A percentile compares a stretch with the other conserved stretches of the same genome.
phyloP scores from a whole-genome alignment of 1,140 invertebrate genomes.

The Sweltsa coloradensis region DNA sequence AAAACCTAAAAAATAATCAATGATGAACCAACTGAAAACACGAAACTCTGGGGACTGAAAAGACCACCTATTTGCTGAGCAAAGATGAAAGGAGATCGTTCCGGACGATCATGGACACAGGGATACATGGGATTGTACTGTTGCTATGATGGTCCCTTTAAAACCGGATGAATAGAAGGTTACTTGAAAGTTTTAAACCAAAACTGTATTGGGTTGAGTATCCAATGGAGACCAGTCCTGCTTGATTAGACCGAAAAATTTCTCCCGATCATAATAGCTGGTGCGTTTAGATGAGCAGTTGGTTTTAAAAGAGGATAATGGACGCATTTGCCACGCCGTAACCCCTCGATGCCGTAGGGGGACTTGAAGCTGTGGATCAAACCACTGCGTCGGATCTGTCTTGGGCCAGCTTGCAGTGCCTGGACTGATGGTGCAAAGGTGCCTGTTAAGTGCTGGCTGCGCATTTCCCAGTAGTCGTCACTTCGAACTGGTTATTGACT shows the following conservation, averaged over 20 bases:
- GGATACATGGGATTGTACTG: too few species aligned
- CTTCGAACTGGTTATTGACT: slow-evolving; percentile 13
- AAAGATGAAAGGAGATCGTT: too few species aligned
- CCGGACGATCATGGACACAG: too few species aligned
- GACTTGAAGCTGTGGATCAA: slow-evolving; percentile 55
- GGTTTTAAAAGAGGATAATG: slow-evolving; percentile 59
- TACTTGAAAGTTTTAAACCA: too few species aligned
- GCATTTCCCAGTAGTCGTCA: slow-evolving; percentile 27
- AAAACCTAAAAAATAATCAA: too few species aligned
- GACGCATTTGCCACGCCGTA: slow-evolving; percentile 66
- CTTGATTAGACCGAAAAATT: slow-evolving; percentile 68
- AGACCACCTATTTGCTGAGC: too few species aligned
- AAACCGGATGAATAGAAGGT: too few species aligned
- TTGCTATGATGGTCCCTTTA: too few species aligned
- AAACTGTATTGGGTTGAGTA: too few species aligned
- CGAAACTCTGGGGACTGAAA: too few species aligned
- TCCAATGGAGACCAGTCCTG: too few species aligned
- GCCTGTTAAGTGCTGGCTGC: slow-evolving; percentile 18
- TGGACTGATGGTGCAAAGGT: slow-evolving; percentile 33
- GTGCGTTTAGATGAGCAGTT: slow-evolving; percentile 57
- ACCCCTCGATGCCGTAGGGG: slow-evolving; percentile 48
- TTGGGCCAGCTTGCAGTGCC: slow-evolving; percentile 37
- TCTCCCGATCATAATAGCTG: slow-evolving; percentile 77
- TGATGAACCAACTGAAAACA: too few species aligned
- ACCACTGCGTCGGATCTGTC: slow-evolving; percentile 25